A percentile compares a stretch with the other conserved stretches of the same genome.
Conservation (phyloP, 1,140 invertebrate genomes). For the Achatina immaculata region DNA sequence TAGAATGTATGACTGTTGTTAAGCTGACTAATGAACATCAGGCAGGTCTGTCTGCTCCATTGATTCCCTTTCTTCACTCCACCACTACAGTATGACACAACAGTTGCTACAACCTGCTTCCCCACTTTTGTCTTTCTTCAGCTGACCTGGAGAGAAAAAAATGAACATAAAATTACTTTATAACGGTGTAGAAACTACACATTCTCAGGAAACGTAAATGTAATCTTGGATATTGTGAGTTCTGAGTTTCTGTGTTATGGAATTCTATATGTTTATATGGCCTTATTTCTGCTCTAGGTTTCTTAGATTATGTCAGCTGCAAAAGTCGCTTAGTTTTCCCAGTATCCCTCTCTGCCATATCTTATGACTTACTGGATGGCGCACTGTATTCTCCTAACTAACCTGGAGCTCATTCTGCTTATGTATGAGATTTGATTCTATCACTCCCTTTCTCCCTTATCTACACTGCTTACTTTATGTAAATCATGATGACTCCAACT, state of each 20-base stretch:
- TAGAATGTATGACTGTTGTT: not conserved
- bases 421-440: too few species aligned
- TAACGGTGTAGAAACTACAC: not conserved
- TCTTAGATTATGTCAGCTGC: not conserved
- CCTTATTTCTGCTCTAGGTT: not conserved
- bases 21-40: not conserved
- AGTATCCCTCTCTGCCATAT: too few species aligned
- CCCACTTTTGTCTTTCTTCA: conserved; percentile 70
- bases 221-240: not conserved
- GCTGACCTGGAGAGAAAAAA: conserved; percentile 61
- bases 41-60: not conserved
- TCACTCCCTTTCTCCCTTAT: too few species aligned
- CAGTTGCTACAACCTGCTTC: conserved; percentile 68
- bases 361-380: too few species aligned
- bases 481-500: too few species aligned
- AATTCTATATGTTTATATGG: not conserved
- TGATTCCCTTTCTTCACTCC: not conserved
- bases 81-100: conserved; percentile 65
- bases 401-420: too few species aligned
- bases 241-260: not conserved
- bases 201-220: not conserved
- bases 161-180: not conserved
- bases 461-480: too few species aligned
- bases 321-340: too few species aligned
- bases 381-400: too few species aligned